Evolutionary conservation across 2,797 vertebrate species (phyloP).

Genomic region (Amblyopsis hoosieri): DNA sequence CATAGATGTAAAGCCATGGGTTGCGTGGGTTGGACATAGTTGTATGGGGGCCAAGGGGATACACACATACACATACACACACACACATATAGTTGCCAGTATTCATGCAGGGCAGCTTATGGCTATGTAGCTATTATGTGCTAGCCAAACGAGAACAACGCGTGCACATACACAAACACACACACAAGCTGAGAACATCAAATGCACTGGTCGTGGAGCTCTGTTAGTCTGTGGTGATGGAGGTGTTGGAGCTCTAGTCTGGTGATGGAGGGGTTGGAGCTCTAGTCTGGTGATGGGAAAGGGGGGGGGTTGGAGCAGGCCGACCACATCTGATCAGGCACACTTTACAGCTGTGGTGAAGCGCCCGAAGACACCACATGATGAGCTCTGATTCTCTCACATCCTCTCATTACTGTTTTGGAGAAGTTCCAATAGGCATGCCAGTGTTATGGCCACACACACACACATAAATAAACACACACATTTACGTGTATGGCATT

Average conservation of each 20-base stretch:
- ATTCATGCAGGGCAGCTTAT: neutral
- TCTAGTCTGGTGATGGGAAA: too few relatives aligned
- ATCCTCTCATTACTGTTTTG: neutral
- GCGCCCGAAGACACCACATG: too few relatives aligned
- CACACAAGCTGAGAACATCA: neutral
- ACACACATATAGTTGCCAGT: conserved; percentile 27
- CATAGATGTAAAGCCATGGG: neutral
- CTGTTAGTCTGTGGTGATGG: too few relatives aligned
- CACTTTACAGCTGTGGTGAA: too few relatives aligned
- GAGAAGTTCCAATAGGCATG: conserved; percentile 1
- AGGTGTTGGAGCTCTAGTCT: too few relatives aligned
- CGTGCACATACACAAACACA: too few relatives aligned
- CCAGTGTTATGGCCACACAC: neutral
- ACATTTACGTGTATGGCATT: neutral
- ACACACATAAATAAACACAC: neutral
- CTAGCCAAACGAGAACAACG: too few relatives aligned
- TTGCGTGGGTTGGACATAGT: neutral
- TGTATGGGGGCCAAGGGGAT: neutral
- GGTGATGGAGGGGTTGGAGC: too few relatives aligned
- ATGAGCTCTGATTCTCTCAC: neutral
- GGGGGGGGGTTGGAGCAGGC: too few relatives aligned
- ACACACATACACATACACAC: neutral
- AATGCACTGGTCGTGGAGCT: too few relatives aligned
- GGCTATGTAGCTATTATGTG: too few relatives aligned
- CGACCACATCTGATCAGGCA: too few relatives aligned